Evolutionary conservation across 2,888 invertebrate genomes (phyloP), one percentile per base, ranked within the genome.

Genomic region (Leptodirus hochenwartii): DNA sequence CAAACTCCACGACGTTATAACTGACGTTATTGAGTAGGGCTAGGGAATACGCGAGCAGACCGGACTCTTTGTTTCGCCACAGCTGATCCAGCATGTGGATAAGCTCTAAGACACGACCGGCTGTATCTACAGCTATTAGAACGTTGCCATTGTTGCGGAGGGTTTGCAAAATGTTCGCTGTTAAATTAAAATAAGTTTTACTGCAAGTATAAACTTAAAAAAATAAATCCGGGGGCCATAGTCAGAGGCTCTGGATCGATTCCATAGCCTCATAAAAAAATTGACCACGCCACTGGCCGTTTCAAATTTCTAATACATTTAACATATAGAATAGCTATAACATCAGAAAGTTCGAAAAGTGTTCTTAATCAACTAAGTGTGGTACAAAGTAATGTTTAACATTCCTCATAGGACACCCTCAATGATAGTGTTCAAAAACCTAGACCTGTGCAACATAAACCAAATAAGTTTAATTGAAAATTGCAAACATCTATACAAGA

Each of bases 1-100:
- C 96, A 57, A 96, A 96, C 55, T 96, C 96, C 2, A 96, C 85
- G 0, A 96, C 96, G 50, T 96, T 96, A 47, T 93, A 96, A 50
- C 91, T 88, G 34, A 98, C 93, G 50, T 96, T 93, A 43, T 87
- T 96, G 2, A 98, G 61, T 31, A 98, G 61, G 1, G 91, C 87
- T 28, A 98, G 57, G 0, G 91, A 90, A 55, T 96, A 98, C 0
- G 91, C 85, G 35, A 90, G 72, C 3, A 98, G 62, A 0, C 96
- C 96, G 0, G 95, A 93, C 49, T 95, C 95, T 50, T 85, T 84
- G 51, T 88, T 91, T 30, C 84, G 64, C 91, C 91, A 91, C 6
- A 91, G 56, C 47, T 90, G 88, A 49, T 91, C 90, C 46, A 98
- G 59, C 79, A 98, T 85, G 49, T 96, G 91, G 0, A 93, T 90